phyloP scores from a whole-genome alignment of 2,113 vertebrate species.

The Prinia subflava region DNA sequence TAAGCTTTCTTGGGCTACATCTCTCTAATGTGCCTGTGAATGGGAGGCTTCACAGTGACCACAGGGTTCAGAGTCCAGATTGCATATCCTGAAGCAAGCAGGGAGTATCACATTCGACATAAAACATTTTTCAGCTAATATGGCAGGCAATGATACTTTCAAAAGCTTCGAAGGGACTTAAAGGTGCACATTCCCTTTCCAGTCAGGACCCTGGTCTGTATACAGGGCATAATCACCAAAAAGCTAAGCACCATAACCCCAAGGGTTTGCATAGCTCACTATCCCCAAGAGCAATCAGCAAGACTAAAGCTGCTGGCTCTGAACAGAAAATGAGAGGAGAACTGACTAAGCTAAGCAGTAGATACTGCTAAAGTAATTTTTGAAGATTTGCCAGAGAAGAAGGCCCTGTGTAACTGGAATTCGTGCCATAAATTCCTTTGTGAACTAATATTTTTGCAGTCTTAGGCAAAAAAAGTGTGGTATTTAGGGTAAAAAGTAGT shows the following conservation, averaged over 20 bases:
- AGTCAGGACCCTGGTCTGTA: not conserved
- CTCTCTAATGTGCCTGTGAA: slow-evolving; percentile 12
- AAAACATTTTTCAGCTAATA: slow-evolving; percentile 46
- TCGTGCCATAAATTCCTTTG: not conserved
- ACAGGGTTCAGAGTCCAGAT: slow-evolving; percentile 19
- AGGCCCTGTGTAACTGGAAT: not conserved
- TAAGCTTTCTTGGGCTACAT: not conserved
- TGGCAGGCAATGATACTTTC: not conserved
- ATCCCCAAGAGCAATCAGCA: not conserved
- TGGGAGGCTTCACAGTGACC: slow-evolving; percentile 20
- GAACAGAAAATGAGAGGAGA: not conserved
- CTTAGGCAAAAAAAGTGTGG: not conserved
- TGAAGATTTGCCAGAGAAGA: not conserved
- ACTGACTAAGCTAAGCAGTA: not conserved
- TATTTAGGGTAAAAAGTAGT: not conserved
- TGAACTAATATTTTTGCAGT: not conserved
- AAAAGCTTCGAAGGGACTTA: not conserved
- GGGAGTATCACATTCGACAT: slow-evolving; percentile 46
- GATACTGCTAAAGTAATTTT: not conserved
- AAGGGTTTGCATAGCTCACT: not conserved
- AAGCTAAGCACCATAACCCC: not conserved
- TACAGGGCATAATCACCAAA: not conserved
- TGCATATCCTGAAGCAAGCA: not conserved
- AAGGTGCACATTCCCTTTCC: not conserved
- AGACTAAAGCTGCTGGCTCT: not conserved